phyloP scores from a whole-genome alignment of 2,888 invertebrate species.

The Nebria brevicollis region DNA sequence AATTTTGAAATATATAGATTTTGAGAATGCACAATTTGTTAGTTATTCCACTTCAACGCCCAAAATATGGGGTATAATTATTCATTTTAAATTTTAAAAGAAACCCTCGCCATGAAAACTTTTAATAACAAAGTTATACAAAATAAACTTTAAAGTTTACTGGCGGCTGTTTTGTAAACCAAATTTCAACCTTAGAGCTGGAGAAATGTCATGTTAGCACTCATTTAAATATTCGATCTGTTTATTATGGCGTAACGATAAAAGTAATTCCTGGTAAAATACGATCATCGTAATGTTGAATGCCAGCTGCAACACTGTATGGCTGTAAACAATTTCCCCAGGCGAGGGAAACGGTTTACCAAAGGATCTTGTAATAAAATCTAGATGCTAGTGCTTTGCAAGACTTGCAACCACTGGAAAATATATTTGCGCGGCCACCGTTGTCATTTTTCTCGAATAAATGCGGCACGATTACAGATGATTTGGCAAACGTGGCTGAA shows the following conservation, averaged over 20 bases:
- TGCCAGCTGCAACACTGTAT: not conserved
- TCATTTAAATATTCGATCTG: not conserved
- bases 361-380: not conserved
- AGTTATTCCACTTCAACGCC: too few relatives aligned
- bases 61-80: not conserved
- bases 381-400: not conserved
- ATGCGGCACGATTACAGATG: not conserved
- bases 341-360: not conserved
- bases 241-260: not conserved
- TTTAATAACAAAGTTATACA: constrained; percentile 20
- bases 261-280: not conserved
- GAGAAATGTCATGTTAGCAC: not conserved
- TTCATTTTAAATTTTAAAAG: constrained; percentile 21
- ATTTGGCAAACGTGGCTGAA: not conserved
- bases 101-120: constrained; percentile 28
- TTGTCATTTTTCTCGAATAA: not conserved
- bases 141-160: constrained; percentile 4
- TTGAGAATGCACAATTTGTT: too few relatives aligned
- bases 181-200: not conserved
- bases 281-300: not conserved
- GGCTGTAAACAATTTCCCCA: not conserved
- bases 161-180: not conserved
- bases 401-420: not conserved
- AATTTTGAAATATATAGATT: not conserved
- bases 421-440: not conserved